Evolutionary conservation across 30 jellyfish, hydroid and myxozoan species (phyloP), one percentile per base, ranked within the genome.

Genomic region (Pelagia noctiluca): DNA sequence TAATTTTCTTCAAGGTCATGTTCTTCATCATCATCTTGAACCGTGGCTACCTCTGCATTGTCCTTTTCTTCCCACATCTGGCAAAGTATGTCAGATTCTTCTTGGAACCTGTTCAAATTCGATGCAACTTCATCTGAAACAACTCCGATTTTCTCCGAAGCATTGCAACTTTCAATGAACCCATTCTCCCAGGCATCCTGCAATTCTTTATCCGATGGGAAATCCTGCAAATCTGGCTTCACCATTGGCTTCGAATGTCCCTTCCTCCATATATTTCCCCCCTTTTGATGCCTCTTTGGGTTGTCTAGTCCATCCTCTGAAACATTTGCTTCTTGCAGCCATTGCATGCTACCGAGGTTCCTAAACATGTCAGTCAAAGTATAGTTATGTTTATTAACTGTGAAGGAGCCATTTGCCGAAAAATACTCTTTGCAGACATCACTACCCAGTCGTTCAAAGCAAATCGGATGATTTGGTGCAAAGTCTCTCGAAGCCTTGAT

Each of bases 221-320:
- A 70, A 31, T 70, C 76, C n/a, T 31, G 83, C 24, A 70, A 8
- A 32, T 70, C 36, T 8, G 83, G 83, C 28, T 31, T 5, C 26
- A 21, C 53, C 2, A 24, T 23, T 70, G 83, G 66, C 63, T 66
- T 30, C 24, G 21, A 38, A 46, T 38, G 32, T 75, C 79, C 87
- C 28, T 75, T 50, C 21, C 1, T 1, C 69, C 84, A 3, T 37
- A 71, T 71, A 62, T 75, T 75, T 35, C 53, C 87, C 50, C 78
- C 87, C 35, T 75, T 75, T 2, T 76, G 60, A 28, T 75, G 87
- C 3, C 49, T 19, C 71, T 75, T 75, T 3, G 87, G 87, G 36
- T 75, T 75, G 60, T 75, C 78, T 4, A 62, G 79, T 12, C 87
- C 87, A 5, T 50, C 87, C 11, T 26, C 18, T 7, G n/a, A 26